phyloP scores from a whole-genome alignment of 37 sponge, comb jelly and placozoan genomes.

The Beroe ovata region DNA sequence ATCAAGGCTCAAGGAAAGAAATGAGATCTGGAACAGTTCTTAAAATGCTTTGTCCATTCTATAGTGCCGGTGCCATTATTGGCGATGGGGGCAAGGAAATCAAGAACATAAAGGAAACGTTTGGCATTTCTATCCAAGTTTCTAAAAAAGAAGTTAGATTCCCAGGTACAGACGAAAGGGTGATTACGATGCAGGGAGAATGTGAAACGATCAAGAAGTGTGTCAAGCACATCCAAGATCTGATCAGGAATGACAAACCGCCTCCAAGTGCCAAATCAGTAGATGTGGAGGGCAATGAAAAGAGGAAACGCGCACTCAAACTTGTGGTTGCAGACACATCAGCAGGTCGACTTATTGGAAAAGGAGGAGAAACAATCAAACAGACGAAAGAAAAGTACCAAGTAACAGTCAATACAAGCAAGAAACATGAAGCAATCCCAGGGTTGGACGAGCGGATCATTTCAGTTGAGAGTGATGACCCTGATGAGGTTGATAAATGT shows the following conservation, averaged over 20 bases:
- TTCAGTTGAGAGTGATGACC: conserved; percentile 25
- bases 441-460: conserved; percentile 58
- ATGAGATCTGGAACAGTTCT: conserved; percentile 49
- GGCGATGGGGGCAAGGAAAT: conserved; percentile 66
- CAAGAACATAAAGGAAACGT: conserved; percentile 56
- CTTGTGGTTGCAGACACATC: conserved; percentile 56
- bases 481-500: conserved; percentile 32
- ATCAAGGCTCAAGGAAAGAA: conserved; percentile 61
- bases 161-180: conserved; percentile 54
- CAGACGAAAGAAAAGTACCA: conserved; percentile 1
- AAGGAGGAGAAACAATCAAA: conserved; percentile 55
- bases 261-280: conserved; percentile 66
- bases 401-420: conserved; percentile 43
- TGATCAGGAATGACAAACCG: conserved; percentile 61
- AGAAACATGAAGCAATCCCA: conserved; percentile 7
- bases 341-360: conserved; percentile 31
- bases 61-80: conserved; percentile 63
- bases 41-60: conserved; percentile 67
- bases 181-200: conserved; percentile 44
- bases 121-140: conserved; percentile 41
- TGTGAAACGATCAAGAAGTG: conserved; percentile 47
- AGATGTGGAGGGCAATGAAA: conserved; percentile 66
- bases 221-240: conserved; percentile 57
- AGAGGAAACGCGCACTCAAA: conserved; percentile 59
- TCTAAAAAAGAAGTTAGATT: conserved; percentile 66